phyloP scores from a whole-genome alignment of 2,113 vertebrate species.

The Cyprinus carpio region DNA sequence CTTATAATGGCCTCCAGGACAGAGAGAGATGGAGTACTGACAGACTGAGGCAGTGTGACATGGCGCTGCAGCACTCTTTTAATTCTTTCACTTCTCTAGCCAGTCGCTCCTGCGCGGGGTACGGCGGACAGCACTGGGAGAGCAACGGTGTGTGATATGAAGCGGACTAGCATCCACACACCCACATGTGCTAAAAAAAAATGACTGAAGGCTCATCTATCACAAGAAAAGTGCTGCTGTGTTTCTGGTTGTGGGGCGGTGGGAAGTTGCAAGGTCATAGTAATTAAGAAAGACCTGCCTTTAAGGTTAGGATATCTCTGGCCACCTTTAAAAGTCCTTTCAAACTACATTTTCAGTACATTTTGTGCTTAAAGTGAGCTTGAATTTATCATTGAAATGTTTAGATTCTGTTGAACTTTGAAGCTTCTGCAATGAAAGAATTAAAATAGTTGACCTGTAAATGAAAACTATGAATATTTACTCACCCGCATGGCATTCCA shows the following conservation, averaged over 20 bases:
- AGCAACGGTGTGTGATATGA: conserved; percentile 43
- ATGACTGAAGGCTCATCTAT: conserved; percentile 31
- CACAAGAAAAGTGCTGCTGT: conserved; percentile 12
- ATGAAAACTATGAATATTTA: no score
- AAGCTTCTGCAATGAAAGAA: not conserved
- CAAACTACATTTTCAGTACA: conserved; percentile 61
- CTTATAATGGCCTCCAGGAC: conserved; percentile 55
- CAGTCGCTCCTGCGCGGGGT: conserved; percentile 22
- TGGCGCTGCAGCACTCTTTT: conserved; percentile 42
- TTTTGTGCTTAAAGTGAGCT: conserved; percentile 40
- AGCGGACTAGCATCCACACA: not conserved
- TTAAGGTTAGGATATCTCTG: conserved; percentile 70
- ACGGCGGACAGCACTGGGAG: conserved; percentile 10
- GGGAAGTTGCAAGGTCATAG: conserved; percentile 71
- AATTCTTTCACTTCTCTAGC: conserved; percentile 41
- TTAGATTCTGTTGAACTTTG: not conserved
- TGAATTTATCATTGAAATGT: not conserved
- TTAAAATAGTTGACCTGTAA: not conserved
- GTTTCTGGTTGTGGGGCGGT: conserved; percentile 63
- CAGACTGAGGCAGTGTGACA: conserved; percentile 43
- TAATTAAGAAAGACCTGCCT: conserved; percentile 74
- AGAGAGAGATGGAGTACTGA: conserved; percentile 39
- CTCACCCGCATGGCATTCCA: no score
- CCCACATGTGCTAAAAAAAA: not conserved
- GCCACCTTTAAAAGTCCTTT: conserved; percentile 65